phyloP scores from a whole-genome alignment of 2,113 vertebrate species.

The Vidua macroura region DNA sequence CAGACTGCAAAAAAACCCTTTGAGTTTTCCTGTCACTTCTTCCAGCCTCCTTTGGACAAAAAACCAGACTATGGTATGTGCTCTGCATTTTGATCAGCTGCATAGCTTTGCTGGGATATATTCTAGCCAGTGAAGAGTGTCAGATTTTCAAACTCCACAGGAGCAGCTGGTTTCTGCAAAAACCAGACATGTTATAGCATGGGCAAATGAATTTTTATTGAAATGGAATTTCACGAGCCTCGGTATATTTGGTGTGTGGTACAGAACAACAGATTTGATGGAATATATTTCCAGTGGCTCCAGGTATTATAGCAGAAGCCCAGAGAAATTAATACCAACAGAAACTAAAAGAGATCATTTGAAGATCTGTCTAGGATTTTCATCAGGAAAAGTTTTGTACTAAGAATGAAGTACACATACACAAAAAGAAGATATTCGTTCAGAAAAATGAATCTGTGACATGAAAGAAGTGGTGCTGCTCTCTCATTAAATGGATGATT shows the following conservation, averaged over 20 bases:
- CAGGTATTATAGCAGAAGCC: neutral
- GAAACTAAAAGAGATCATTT: neutral
- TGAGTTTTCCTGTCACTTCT: neutral
- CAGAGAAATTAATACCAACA: neutral
- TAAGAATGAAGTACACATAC: neutral
- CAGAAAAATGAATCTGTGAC: neutral
- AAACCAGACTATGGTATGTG: neutral
- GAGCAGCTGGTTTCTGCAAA: neutral
- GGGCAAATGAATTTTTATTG: neutral
- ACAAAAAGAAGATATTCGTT: neutral
- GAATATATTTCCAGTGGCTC: neutral
- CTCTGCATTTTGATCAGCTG: slow-evolving; percentile 3
- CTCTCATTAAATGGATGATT: neutral
- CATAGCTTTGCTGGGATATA: neutral
- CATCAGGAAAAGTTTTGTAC: neutral
- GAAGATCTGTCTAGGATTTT: neutral
- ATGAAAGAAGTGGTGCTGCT: neutral
- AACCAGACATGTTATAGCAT: neutral
- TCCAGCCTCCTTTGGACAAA: neutral
- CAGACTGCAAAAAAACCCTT: neutral
- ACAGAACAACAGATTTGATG: neutral
- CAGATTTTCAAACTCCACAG: neutral
- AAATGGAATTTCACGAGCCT: neutral
- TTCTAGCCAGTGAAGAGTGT: neutral
- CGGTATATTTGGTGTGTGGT: neutral